Percentiles rank a stretch among this genome's conserved stretches.
Conservation (phyloP, 2,888 invertebrate genomes). For the Agriotes lineatus region DNA sequence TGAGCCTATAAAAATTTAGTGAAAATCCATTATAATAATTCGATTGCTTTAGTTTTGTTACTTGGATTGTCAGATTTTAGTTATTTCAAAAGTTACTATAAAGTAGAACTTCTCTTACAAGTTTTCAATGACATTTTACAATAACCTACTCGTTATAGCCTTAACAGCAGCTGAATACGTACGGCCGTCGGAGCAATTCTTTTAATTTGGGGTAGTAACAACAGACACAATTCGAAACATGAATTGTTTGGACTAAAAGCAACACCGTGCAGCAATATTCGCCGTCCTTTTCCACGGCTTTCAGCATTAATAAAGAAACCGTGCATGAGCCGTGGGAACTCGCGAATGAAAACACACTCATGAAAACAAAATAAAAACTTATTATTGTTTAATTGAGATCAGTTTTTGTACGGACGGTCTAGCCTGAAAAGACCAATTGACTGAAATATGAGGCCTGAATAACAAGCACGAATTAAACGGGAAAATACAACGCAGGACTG, state of each 20-base stretch:
- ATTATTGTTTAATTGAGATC: constrained; percentile 33
- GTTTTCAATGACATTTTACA: no score
- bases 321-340: constrained; percentile 11
- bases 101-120: no score
- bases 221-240: neutral
- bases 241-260: neutral
- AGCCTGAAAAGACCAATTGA: constrained; percentile 22
- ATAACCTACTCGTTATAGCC: no score
- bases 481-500: no score
- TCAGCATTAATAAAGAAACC: constrained; percentile 9
- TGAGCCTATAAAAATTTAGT: no score
- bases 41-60: no score
- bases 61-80: no score
- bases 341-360: constrained; percentile 15
- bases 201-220: no score
- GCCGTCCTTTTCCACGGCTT: neutral
- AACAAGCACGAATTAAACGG: constrained; percentile 5
- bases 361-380: constrained; percentile 20
- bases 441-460: constrained; percentile 18
- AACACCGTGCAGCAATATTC: neutral
- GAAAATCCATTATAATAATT: no score
- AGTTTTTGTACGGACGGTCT: constrained; percentile 17
- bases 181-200: no score
- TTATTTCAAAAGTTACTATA: no score
- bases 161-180: no score